Base-by-base conservation (phyloP, 2,797 vertebrate species). In the Sebastes oblongus region DNA sequence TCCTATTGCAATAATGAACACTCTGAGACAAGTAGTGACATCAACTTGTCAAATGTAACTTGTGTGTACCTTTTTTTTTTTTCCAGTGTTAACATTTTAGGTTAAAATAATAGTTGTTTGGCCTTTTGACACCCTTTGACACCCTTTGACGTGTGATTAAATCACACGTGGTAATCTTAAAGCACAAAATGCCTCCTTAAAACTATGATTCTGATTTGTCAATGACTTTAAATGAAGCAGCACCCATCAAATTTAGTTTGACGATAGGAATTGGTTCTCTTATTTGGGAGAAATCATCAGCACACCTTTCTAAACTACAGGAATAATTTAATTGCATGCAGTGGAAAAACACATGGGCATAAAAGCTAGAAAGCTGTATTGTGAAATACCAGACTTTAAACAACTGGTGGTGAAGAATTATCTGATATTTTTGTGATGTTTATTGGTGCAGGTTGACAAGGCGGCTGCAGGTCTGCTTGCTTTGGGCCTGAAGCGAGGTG, bases 381-480 rank as follows among this genome's bases (percentile, higher is more conserved):
- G 18, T 30, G 8, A 52, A 52, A 18, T 10, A 1, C 3, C 27
- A 34, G 16, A 29, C n/a, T 18, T 34, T 11, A 24, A n/a, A 13
- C 9, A 3, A 5, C 14, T 36, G 14, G 1, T 70, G 14, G 3
- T 22, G 10, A 60, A 34, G 10, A 18, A 13, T 7, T 54, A 9
- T 59, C 4, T 60, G 0, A 59, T 39, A 4, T 13, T 42, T 66
- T 36, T 67, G 25, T 72, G 4, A 42, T n/a, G 2, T 60, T 60
- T 73, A 3, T 86, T 81, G 9, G 54, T 85, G 13, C 91, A 98
- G 98, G 97, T 97, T 54, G 96, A 98, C 65, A 94, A 88, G 50
- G 88, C 92, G 24, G 97, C 98, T 64, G 94, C 97, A 42, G 98
- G 97, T 34, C 96, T 98, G 46, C 91, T 98, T 50, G 97, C 96